These are phyloP conservation scores for Pantherophis alleghaniensis DNA, from an alignment of 2,797 vertebrate genomes.

Conservation along the genomic window DNA sequence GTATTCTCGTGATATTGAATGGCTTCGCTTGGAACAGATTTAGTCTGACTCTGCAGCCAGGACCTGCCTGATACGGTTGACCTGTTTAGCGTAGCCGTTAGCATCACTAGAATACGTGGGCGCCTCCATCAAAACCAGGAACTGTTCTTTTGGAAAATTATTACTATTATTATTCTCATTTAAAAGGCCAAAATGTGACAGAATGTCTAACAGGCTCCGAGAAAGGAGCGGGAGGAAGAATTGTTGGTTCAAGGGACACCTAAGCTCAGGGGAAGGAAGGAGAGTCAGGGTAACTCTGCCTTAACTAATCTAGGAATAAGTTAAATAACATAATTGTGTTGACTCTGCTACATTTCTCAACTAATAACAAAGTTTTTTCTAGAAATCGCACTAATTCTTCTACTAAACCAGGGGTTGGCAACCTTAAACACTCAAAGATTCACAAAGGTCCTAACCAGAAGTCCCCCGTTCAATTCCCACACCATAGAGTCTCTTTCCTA, in stretches of 20 bases:
- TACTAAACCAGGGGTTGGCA: too few species aligned
- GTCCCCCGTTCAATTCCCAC: too few species aligned
- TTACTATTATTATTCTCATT: background rate
- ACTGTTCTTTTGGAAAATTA: background rate
- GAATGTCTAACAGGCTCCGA: background rate
- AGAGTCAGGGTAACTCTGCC: background rate
- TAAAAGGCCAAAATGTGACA: background rate
- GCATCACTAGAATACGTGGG: too few species aligned
- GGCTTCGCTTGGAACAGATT: background rate
- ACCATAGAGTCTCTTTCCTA: too few species aligned
- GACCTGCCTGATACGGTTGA: background rate
- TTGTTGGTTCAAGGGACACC: background rate
- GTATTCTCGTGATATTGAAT: background rate
- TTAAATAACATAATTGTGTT: background rate
- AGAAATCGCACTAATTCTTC: too few species aligned
- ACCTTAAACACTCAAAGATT: too few species aligned
- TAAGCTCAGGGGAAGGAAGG: background rate
- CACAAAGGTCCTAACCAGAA: too few species aligned
- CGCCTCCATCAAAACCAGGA: too few species aligned
- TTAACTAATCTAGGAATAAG: background rate
- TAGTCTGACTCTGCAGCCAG: background rate
- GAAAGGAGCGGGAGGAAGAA: background rate
- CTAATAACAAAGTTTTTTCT: too few species aligned
- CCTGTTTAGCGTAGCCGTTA: background rate
- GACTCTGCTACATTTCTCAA: background rate